Evolutionary conservation across 2,113 vertebrate species (phyloP), one percentile per base, ranked within the genome.

Genomic region (Cricetomys ansorgei): DNA sequence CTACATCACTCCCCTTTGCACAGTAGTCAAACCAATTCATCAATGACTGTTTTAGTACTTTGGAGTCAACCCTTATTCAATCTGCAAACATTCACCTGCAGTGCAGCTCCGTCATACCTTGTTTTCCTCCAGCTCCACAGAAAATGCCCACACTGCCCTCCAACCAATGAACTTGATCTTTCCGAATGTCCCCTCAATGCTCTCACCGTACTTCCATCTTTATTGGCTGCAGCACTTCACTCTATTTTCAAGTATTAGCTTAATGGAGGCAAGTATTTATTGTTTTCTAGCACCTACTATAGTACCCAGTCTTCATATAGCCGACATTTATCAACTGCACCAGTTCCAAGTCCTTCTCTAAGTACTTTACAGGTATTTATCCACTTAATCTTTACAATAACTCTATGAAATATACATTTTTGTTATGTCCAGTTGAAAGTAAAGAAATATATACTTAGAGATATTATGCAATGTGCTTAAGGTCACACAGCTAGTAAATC

Each of bases 261-360:
- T 92, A 92, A 94, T 62, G 50, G 91, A 7, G 10, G 10, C 34
- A 96, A 55, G 37, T n/a, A 72, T 73, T 48, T 55, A 86, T 27
- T n/a, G 72, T 43, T 69, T 85, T 37, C 50, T 3, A 27, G 85
- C 16, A 92, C 45, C 31, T 75, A 72, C 81, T 34, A 65, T 43
- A 81, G 50, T 72, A 89, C 81, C 73, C 23, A 87, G 40, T 87
- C 53, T 94, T 85, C 59, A 89, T 17, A 90, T 29, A 50, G 19
- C 29, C 57, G 43, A 45, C 89, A 90, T 67, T 93, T 97, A 70
- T 83, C 79, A 92, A 92, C 48, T 72, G 80, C 89, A 50, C 62
- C 40, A 83, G 34, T 73, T 70, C 45, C 62, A 93, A 86, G 34
- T 79, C 59, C 27, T 83, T 94, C n/a, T 12, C 4, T 15, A 92